Evolutionary conservation across 2,113 vertebrate genomes (phyloP).

Genomic region (Alexandromys fortis): DNA sequence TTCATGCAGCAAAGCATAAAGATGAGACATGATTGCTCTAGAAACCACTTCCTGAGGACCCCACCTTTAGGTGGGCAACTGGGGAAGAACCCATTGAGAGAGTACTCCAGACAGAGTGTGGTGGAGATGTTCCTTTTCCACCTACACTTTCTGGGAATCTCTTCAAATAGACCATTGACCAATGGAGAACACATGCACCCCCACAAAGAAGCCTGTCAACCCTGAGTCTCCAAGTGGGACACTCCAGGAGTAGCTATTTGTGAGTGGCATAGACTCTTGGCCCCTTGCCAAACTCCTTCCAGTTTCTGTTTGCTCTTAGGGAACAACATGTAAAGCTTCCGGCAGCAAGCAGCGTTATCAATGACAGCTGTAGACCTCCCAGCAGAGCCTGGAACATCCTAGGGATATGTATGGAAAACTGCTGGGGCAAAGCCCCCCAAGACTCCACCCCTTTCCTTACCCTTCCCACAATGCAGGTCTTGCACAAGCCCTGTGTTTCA

Average conservation of each 20-base stretch:
- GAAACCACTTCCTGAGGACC: neutral
- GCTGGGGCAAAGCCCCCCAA: neutral
- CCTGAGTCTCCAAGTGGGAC: neutral
- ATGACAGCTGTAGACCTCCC: neutral
- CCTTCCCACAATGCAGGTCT: neutral
- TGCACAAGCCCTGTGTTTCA: neutral
- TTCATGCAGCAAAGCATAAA: neutral
- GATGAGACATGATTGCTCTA: neutral
- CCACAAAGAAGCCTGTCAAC: neutral
- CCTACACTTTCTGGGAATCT: neutral
- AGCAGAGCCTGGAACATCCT: neutral
- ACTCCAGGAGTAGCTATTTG: neutral
- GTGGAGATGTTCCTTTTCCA: neutral
- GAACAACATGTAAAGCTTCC: neutral
- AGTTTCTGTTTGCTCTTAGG: neutral
- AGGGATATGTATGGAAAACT: neutral
- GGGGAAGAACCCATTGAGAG: neutral
- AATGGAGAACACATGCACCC: neutral
- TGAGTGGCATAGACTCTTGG: neutral
- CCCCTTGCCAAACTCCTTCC: neutral
- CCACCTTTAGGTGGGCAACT: neutral
- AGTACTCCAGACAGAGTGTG: neutral
- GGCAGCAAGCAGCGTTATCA: neutral
- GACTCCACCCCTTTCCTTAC: neutral
- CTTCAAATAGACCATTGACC: neutral